Conservation (phyloP, 2,797 vertebrate species). For the Artibeus jamaicensis region DNA sequence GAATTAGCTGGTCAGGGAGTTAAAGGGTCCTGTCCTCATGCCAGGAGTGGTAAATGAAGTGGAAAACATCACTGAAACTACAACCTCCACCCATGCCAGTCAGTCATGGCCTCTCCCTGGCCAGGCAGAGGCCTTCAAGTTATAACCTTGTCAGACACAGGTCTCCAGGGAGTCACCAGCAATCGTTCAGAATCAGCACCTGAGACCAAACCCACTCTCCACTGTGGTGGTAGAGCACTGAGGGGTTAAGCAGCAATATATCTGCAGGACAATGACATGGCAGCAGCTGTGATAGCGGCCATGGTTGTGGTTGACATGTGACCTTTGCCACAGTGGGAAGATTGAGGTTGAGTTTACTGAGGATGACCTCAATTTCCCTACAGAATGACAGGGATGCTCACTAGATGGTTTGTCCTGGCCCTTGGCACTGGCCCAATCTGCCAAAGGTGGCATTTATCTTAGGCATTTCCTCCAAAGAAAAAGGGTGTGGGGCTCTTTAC, state of each 20-base stretch:
- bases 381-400: not conserved
- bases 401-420: not conserved
- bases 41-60: not conserved
- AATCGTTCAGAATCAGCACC: not conserved
- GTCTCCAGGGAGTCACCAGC: not conserved
- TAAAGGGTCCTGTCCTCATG: not conserved
- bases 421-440: no score
- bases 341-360: not conserved
- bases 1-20: not conserved
- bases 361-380: not conserved
- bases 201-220: no score
- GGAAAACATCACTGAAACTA: not conserved
- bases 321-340: not conserved
- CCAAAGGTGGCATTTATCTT: accelerated
- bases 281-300: no score
- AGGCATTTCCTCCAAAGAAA: accelerated
- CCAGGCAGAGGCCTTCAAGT: not conserved
- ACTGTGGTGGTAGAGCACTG: not conserved
- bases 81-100: not conserved
- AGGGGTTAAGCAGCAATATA: not conserved
- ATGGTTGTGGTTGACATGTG: not conserved
- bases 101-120: not conserved
- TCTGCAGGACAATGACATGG: accelerated
- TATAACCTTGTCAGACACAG: not conserved
- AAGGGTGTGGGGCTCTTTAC: not conserved